Conservation (phyloP, 2,113 vertebrate species). For the Corynorhinus townsendii region DNA sequence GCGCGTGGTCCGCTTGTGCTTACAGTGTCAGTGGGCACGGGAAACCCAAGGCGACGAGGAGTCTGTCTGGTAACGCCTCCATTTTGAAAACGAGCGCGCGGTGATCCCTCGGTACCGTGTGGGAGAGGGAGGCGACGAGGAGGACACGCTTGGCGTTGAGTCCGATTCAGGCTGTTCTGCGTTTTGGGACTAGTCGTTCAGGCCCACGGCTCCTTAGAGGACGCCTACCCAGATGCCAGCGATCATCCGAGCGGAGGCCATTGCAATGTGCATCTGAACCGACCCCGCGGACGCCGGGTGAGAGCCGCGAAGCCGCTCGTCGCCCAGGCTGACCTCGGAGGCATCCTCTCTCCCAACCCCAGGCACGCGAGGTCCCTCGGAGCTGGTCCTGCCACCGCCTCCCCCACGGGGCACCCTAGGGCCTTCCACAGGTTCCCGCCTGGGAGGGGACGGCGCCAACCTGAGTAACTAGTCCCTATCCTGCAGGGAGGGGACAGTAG, state of each 20-base stretch:
- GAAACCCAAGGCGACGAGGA: not conserved
- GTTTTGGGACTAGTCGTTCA: constrained; percentile 6
- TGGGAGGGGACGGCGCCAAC: too few relatives aligned
- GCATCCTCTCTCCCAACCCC: not conserved
- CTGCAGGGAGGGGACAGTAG: too few relatives aligned
- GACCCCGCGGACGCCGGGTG: too few relatives aligned
- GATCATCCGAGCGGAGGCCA: not conserved
- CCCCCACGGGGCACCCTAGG: not conserved
- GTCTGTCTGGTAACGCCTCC: not conserved
- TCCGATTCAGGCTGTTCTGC: not conserved
- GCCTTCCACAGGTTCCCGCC: not conserved
- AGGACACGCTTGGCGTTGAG: not conserved
- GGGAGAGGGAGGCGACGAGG: not conserved
- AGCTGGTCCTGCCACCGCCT: not conserved
- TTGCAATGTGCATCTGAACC: not conserved
- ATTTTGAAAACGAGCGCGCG: not conserved
- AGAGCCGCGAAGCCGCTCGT: not conserved
- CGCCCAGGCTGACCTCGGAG: not conserved
- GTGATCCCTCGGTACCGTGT: not conserved
- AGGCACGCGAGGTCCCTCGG: not conserved
- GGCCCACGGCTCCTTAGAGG: not conserved
- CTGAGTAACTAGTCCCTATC: too few relatives aligned
- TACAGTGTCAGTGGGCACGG: not conserved
- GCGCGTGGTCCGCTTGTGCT: not conserved
- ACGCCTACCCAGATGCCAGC: not conserved